phyloP scores from a whole-genome alignment of 2,888 invertebrate genomes.

The Orgyia antiqua region DNA sequence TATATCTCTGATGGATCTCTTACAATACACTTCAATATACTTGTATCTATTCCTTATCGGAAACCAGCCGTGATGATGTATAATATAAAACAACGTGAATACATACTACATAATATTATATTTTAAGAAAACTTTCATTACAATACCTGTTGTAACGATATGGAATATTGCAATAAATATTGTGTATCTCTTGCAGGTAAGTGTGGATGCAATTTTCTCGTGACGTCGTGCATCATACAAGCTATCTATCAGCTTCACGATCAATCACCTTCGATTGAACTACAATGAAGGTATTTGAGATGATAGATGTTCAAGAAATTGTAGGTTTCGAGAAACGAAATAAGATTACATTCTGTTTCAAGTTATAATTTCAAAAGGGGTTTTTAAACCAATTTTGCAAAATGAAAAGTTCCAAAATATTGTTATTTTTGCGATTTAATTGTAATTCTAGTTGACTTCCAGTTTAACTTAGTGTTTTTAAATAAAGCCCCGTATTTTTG shows the following conservation, averaged over 20 bases:
- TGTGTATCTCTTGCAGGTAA: slow-evolving; percentile 32
- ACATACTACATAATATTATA: too few relatives aligned
- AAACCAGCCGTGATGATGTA: too few relatives aligned
- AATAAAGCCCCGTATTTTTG: too few relatives aligned
- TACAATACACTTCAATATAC: too few relatives aligned
- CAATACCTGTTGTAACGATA: slow-evolving; percentile 3
- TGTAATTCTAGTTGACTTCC: too few relatives aligned
- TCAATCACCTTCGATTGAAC: slow-evolving; percentile 34
- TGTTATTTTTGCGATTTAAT: too few relatives aligned
- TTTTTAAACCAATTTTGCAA: too few relatives aligned
- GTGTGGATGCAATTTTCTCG: slow-evolving; percentile 37
- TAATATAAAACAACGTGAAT: too few relatives aligned
- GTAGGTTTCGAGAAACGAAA: neutral
- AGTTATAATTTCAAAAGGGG: neutral
- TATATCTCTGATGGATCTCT: too few relatives aligned
- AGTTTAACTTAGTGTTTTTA: too few relatives aligned
- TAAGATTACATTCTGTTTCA: neutral
- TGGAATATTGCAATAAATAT: slow-evolving; percentile 16
- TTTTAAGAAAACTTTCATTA: slow-evolving; percentile 1
- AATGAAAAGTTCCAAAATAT: too few relatives aligned
- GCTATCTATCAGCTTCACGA: slow-evolving; percentile 32
- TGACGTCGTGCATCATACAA: slow-evolving; percentile 28
- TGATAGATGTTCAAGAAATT: slow-evolving; percentile 8
- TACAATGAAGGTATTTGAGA: slow-evolving; percentile 16
- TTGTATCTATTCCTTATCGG: too few relatives aligned